Conservation (phyloP, 2,113 vertebrate genomes). For the Anthoscopus minutus region DNA sequence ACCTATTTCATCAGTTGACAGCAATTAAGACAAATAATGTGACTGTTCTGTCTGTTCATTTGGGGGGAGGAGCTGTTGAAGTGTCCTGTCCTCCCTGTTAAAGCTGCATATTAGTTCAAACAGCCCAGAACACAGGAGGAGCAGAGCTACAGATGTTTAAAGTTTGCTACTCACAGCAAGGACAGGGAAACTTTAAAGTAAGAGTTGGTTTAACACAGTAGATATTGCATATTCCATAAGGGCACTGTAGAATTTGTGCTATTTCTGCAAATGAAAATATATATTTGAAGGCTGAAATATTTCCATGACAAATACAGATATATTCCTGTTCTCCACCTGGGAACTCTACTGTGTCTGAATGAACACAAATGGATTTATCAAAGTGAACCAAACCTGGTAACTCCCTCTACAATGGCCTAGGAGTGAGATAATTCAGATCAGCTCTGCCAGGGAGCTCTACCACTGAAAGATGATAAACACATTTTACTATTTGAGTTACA, state of each 20-base stretch:
- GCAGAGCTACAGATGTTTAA: not conserved
- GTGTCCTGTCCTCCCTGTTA: not conserved
- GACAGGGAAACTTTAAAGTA: not conserved
- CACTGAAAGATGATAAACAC: not conserved
- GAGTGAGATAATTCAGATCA: not conserved
- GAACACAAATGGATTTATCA: not conserved
- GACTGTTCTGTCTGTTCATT: not conserved
- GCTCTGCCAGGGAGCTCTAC: slow-evolving; percentile 8
- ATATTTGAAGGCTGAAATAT: not conserved
- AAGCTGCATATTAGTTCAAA: not conserved
- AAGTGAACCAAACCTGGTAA: not conserved
- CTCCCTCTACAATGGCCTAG: not conserved
- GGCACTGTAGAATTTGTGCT: fast-evolving
- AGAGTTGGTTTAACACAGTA: not conserved
- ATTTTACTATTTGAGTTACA: not conserved
- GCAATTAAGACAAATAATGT: not conserved
- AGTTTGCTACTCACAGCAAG: not conserved
- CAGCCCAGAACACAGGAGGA: not conserved
- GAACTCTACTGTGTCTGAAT: not conserved
- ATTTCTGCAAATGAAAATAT: not conserved
- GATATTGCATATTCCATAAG: not conserved
- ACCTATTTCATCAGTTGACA: not conserved
- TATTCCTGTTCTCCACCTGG: not conserved
- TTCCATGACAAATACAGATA: not conserved
- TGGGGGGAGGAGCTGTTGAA: not conserved